A percentile compares a stretch with the other conserved stretches of the same genome.
These are phyloP conservation scores for Dendrolimus houi DNA, from an alignment of 2,888 invertebrate genomes.

Conservation along the genomic window DNA sequence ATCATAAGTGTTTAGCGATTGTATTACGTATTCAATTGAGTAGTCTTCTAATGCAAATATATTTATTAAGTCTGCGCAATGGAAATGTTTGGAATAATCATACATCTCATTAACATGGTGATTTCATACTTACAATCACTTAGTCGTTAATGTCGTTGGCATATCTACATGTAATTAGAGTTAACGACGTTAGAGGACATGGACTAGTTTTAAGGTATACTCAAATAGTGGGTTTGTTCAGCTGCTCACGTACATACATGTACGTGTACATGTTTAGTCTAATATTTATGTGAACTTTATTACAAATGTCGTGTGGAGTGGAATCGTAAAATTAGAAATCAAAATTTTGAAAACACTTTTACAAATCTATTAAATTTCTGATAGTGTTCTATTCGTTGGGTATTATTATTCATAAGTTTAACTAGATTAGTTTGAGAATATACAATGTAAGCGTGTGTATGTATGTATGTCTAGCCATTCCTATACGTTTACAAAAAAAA, in stretches of 20 bases:
- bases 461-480: too few species aligned
- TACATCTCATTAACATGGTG: background rate
- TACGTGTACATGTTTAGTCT: constrained; percentile 32
- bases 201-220: constrained; percentile 9
- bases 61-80: constrained; percentile 13
- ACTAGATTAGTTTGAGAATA: too few species aligned
- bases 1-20: background rate
- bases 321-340: too few species aligned
- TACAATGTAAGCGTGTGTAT: too few species aligned
- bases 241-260: constrained; percentile 21
- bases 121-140: constrained; percentile 1
- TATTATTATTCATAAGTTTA: too few species aligned
- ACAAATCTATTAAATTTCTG: too few species aligned
- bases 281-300: constrained; percentile 1
- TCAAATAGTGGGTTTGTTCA: constrained; percentile 13
- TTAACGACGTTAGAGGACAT: constrained; percentile 10
- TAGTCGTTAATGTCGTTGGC: background rate
- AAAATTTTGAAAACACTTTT: too few species aligned
- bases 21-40: constrained; percentile 2
- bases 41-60: constrained; percentile 7
- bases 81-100: constrained; percentile 11
- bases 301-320: too few species aligned
- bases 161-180: constrained; percentile 12
- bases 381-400: too few species aligned
- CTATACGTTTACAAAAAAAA: too few species aligned